Conservation (phyloP, 2,888 invertebrate species). For the Dyspetes luteomarginatus region DNA sequence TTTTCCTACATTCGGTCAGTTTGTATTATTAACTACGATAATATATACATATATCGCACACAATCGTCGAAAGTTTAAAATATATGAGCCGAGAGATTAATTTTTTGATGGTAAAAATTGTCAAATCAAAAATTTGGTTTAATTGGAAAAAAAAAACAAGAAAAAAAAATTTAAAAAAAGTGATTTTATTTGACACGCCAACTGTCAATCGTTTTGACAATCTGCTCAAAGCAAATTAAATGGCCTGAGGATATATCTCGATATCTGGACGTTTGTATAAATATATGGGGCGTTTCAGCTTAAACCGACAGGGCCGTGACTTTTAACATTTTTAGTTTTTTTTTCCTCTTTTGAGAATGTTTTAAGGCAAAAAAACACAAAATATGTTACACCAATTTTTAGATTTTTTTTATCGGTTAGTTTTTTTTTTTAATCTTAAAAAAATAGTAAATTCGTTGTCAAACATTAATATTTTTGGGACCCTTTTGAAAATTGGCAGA, state of each 20-base stretch:
- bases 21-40: background rate
- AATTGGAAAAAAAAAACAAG: background rate
- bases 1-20: constrained; percentile 51
- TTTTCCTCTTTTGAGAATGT: too few species aligned
- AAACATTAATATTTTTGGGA: too few species aligned
- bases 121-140: background rate
- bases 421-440: too few species aligned
- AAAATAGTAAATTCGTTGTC: too few species aligned
- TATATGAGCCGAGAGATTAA: background rate
- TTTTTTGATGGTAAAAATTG: constrained; percentile 4
- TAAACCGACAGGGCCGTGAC: background rate
- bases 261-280: background rate
- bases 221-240: constrained; percentile 4
- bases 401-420: too few species aligned
- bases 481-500: too few species aligned
- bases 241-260: background rate
- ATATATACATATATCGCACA: background rate
- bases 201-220: constrained; percentile 44
- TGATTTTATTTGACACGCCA: constrained; percentile 12
- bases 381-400: too few species aligned
- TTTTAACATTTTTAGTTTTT: background rate
- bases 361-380: too few species aligned
- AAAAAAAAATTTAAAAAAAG: background rate
- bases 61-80: background rate
- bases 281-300: background rate